Evolutionary conservation across 1,140 invertebrate genomes (phyloP), one percentile per base, ranked within the genome.

Genomic region (Penaeus vannamei): DNA sequence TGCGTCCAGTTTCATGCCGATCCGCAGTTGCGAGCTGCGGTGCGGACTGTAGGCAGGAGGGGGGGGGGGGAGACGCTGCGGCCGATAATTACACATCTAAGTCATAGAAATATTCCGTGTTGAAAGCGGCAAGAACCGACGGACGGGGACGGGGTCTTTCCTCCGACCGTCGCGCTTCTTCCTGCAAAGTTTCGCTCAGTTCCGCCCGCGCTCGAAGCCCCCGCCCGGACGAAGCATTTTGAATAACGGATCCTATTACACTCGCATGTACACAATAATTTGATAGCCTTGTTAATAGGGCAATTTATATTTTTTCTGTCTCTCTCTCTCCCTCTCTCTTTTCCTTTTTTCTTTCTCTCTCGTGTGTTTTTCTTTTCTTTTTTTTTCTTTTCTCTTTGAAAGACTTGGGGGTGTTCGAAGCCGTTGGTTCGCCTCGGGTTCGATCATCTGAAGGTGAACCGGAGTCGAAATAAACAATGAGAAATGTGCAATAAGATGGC

Each of bases 221-320:
- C 83, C 29, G 36, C 23, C 32, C 32, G 64, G 64, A 69, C 61
- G 64, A 84, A 59, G 14, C 79, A 22, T 26, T 81, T 5, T 14
- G 79, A 53, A 53, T 17, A 10, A 12, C 53, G 53, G 53, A 53
- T 53, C 53, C 53, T 53, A 53, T 53, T 53, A 53, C 53, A 53
- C 12, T 53, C 53, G 53, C 53, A 53, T 53, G 83, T 26, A 66
- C 29, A 84, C 62, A 84, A 84, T 84, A 61, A 69, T 69, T 66
- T 84, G 64, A 84, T 69, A 69, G 83, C 26, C 83, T 84, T 84
- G 62, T 72, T 84, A 84, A 84, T 84, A 36, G 83, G 83, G 20
- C 62, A 84, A 84, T 84, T 84, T 84, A 23, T 82, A 2, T 26
- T 59, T 81, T 81, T 84, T 84, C 64, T 84, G 17, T 61, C 59